Conservation (phyloP, 2,888 invertebrate species). For the Adineta ricciae region DNA sequence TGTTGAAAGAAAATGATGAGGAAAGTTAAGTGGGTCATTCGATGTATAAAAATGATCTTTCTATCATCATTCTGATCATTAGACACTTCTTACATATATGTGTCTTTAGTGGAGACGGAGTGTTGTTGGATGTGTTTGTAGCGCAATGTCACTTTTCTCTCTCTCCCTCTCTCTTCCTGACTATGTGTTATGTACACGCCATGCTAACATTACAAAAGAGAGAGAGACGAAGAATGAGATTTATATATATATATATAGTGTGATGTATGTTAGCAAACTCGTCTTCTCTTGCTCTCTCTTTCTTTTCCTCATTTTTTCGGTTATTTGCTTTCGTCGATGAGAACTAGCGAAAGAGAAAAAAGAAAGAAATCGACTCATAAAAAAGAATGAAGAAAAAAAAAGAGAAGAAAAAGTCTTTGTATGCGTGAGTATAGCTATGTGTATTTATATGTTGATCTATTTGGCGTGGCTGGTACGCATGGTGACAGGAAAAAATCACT, state of each 20-base stretch:
- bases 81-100: neutral
- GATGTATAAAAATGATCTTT: neutral
- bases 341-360: neutral
- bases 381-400: neutral
- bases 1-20: neutral
- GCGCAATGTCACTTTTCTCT: neutral
- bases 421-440: neutral
- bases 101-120: neutral
- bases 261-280: constrained; percentile 4
- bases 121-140: neutral
- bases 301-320: constrained; percentile 3
- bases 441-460: neutral
- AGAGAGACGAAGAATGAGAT: neutral
- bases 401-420: neutral
- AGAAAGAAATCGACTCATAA: neutral
- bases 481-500: neutral
- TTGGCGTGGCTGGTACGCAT: neutral
- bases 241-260: neutral
- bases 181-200: neutral
- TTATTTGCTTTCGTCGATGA: constrained; percentile 13
- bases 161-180: neutral
- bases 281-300: neutral
- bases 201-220: neutral
- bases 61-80: neutral
- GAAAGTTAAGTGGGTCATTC: neutral